Evolutionary conservation across 2,888 invertebrate genomes (phyloP).

Genomic region (Diploptera punctata): DNA sequence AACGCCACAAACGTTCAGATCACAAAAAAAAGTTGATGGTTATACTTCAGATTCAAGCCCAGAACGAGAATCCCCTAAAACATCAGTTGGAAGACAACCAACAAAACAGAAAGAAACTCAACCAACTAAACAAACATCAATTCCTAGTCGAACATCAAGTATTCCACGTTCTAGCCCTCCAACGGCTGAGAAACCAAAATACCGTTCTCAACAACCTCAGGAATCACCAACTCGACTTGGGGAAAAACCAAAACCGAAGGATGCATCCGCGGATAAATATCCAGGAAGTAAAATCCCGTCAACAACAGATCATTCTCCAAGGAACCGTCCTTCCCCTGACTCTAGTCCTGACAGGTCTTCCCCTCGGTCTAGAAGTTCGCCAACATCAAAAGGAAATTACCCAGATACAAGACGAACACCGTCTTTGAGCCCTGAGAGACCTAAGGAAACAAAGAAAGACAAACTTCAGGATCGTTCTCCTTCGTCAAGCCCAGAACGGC

Average conservation of each 20-base stretch:
- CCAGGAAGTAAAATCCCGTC: neutral
- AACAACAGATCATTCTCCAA: neutral
- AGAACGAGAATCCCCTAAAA: conserved; percentile 21
- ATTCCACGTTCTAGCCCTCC: neutral
- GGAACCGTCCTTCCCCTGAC: neutral
- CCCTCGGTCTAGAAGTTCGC: conserved; percentile 8
- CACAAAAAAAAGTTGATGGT: neutral
- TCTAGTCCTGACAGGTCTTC: conserved; percentile 29
- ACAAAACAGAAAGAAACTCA: neutral
- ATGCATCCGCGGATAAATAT: neutral
- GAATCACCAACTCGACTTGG: neutral
- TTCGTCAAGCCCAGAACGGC: conserved; percentile 36
- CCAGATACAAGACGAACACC: conserved; percentile 22
- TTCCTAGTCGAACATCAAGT: neutral
- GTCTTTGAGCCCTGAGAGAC: conserved; percentile 31
- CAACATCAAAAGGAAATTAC: neutral
- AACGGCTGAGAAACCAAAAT: neutral
- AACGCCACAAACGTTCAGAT: too few species aligned
- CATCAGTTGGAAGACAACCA: neutral
- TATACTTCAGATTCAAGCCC: conserved; percentile 26
- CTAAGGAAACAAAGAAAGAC: neutral
- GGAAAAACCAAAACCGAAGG: neutral
- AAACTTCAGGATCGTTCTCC: conserved; percentile 10
- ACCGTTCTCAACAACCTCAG: too few species aligned
- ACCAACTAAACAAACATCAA: neutral